Evolutionary conservation across 2,113 vertebrate species (phyloP), one percentile per base, ranked within the genome.

Genomic region (Pseudopipra pipra): DNA sequence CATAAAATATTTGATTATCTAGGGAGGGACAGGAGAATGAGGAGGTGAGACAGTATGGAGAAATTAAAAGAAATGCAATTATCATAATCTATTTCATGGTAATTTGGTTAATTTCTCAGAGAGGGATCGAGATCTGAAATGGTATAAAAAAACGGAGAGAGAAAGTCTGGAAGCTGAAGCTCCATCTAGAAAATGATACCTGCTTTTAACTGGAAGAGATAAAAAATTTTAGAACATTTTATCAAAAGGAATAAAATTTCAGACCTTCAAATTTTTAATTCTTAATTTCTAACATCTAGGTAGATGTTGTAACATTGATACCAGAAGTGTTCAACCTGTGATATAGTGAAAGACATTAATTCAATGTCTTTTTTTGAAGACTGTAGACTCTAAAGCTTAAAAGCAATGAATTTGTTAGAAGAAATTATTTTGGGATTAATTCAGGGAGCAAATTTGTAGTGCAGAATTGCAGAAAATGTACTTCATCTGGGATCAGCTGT

Each of bases 21-120:
- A 2, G 4, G 13, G 5, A 24, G 17, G 21, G 13, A 24, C 3
- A 2, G 2, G 4, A 8, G 8, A 27, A 55, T 37, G n/a, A 75
- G 7, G 25, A 7, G 2, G 9, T 83, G 22, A 76, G 25, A 41
- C 14, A 71, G 13, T 8, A 61, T 3, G 61, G 10, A 25, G 3
- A 70, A 67, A 10, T 71, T 55, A 46, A 59, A 65, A 78, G 17
- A 74, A n/a, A 85, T 44, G 11, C 5, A 74, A 41, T 85, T 30
- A 58, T 44, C 2, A 5, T 21, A 44, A 72, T 31, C 6, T 61
- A 46, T 52, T 76, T 47, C 58, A 66, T 35, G 11, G 43, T 51
- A 68, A 79, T 72, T 75, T 70, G 6, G 5, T 59, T 85, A 46
- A 73, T 85, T 90, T 88, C 4, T 56, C 17, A 49, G 41, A 43